A percentile compares a stretch with the other conserved stretches of the same genome.
Conservation (phyloP, 2,797 vertebrate species). For the Argya squamiceps region DNA sequence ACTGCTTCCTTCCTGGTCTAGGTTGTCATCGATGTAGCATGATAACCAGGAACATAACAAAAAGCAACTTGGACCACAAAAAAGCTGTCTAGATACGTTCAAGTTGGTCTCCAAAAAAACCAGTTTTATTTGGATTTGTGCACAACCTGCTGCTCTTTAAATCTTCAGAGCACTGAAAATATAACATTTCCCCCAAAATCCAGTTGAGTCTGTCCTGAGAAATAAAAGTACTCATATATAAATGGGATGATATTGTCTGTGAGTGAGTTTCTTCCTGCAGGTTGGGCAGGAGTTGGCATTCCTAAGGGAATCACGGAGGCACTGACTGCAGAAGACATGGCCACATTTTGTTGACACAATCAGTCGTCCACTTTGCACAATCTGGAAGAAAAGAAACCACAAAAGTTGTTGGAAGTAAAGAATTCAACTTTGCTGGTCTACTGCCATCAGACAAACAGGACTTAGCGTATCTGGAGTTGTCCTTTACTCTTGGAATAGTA, state of each 20-base stretch:
- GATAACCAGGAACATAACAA: conserved; percentile 13
- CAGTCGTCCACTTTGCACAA: conserved; percentile 88
- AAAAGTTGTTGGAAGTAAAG: neutral
- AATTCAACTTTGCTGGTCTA: neutral
- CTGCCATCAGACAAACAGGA: neutral
- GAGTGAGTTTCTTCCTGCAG: conserved; percentile 91
- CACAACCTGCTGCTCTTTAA: conserved; percentile 47
- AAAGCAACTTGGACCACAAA: conserved; percentile 32
- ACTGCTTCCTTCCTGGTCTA: neutral
- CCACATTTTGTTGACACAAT: conserved; percentile 94
- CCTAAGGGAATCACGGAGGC: conserved; percentile 88
- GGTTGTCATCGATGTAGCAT: neutral
- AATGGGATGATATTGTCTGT: conserved; percentile 93
- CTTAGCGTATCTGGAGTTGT: too few species aligned
- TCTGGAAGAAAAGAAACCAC: conserved; percentile 74
- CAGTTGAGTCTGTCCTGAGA: conserved; percentile 54
- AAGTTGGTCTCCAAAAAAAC: conserved; percentile 15
- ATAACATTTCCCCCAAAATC: conserved; percentile 24
- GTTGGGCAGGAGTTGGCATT: conserved; percentile 89
- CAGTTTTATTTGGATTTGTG: conserved; percentile 43
- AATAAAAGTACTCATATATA: conserved; percentile 81
- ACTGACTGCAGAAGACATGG: conserved; percentile 96
- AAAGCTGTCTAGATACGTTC: conserved; percentile 21
- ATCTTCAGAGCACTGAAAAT: conserved; percentile 41
- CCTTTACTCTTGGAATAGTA: neutral